These are phyloP conservation scores for Phortica magna DNA, from an alignment of 2,888 invertebrate genomes.

Conservation along the genomic window DNA sequence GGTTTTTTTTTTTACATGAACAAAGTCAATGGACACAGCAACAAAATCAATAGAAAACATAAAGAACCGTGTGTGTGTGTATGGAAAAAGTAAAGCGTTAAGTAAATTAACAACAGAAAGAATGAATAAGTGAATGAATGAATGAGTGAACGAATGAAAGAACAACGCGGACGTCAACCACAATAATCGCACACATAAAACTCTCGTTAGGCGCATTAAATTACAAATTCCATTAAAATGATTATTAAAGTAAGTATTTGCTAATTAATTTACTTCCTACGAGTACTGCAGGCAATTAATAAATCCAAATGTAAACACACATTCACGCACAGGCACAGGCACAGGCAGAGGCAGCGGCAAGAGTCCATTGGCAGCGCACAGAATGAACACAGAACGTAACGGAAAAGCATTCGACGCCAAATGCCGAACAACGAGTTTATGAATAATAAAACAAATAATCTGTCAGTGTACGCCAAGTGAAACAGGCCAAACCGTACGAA, in stretches of 20 bases:
- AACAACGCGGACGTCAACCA: conserved; percentile 24
- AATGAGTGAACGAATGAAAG: background rate
- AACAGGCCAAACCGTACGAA: conserved; percentile 34
- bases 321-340: background rate
- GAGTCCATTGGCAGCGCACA: background rate
- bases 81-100: background rate
- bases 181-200: conserved; percentile 69
- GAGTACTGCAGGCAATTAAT: conserved; percentile 46
- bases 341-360: background rate
- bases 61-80: conserved; percentile 13
- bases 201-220: conserved; percentile 73
- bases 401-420: background rate
- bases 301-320: conserved; percentile 55
- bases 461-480: conserved; percentile 57
- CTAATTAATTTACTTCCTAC: conserved; percentile 73
- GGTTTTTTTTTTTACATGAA: conserved; percentile 52
- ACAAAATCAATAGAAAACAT: conserved; percentile 54
- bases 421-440: conserved; percentile 53
- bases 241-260: conserved; percentile 71
- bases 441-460: conserved; percentile 74
- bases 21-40: background rate
- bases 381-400: conserved; percentile 2
- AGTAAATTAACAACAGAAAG: background rate
- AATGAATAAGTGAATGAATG: background rate
- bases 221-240: conserved; percentile 75